These are phyloP conservation scores for Mesocricetus auratus DNA, from an alignment of 2,113 vertebrate genomes.

Conservation along the genomic window DNA sequence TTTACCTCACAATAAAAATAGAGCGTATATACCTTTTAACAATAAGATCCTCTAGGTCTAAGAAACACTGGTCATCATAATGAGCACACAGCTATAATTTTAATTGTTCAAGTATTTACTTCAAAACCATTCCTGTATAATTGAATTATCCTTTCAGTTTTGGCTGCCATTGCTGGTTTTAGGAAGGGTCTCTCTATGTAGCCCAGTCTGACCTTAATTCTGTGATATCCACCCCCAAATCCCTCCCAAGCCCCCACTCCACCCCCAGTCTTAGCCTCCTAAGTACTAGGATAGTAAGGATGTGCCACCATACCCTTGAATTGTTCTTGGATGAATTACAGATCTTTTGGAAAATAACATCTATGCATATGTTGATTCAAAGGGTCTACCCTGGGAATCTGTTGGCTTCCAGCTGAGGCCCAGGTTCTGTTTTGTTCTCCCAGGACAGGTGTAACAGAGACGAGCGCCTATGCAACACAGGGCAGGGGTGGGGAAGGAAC, in stretches of 20 bases:
- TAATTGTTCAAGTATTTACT: not conserved
- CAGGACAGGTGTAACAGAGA: not conserved
- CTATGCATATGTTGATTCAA: not conserved
- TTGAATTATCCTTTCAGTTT: not conserved
- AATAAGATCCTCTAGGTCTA: not conserved
- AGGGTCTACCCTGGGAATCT: not conserved
- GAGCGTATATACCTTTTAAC: not conserved
- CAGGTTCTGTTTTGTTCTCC: not conserved
- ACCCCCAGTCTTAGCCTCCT: not conserved
- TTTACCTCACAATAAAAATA: slow-evolving; percentile 27
- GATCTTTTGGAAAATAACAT: not conserved
- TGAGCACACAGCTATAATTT: not conserved
- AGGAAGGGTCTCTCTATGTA: not conserved
- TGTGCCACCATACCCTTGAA: not conserved
- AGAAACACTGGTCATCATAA: not conserved
- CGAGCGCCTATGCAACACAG: not conserved
- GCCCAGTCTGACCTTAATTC: not conserved
- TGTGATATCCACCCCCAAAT: not conserved
- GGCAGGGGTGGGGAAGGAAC: not conserved
- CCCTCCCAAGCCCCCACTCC: not conserved
- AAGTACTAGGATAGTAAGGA: not conserved
- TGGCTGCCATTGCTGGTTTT: not conserved
- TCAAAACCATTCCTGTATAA: slow-evolving; percentile 11
- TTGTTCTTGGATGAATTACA: not conserved
- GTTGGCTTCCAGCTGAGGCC: not conserved